Evolutionary conservation across 2,888 invertebrate species (phyloP).

Genomic region (Latheticus oryzae): DNA sequence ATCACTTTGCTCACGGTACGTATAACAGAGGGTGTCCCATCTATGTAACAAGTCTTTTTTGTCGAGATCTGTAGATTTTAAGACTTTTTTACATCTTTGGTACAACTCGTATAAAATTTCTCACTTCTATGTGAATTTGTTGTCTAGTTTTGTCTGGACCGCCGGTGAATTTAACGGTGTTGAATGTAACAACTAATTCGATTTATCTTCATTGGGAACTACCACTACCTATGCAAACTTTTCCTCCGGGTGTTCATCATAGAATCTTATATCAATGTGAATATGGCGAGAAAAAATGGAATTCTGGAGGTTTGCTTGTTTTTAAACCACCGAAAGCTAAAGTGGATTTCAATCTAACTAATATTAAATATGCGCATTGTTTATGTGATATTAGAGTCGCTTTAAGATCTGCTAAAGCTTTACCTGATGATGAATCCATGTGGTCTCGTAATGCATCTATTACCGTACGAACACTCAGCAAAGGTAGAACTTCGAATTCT

Average conservation of each 20-base stretch:
- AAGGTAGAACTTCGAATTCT: constrained; percentile 48
- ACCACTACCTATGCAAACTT: constrained; percentile 65
- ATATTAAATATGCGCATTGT: constrained; percentile 74
- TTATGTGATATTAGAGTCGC: constrained; percentile 80
- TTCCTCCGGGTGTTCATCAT: constrained; percentile 67
- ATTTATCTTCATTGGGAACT: constrained; percentile 67
- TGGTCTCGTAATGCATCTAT: constrained; percentile 78
- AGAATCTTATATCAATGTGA: constrained; percentile 68
- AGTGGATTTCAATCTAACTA: constrained; percentile 65
- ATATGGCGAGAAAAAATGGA: constrained; percentile 66
- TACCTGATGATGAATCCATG: constrained; percentile 68
- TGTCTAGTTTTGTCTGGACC: constrained; percentile 63
- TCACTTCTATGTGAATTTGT: constrained; percentile 27
- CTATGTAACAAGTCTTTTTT: too few species aligned
- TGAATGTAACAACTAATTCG: constrained; percentile 66
- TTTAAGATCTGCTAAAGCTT: constrained; percentile 70
- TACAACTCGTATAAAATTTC: too few species aligned
- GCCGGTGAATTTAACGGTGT: constrained; percentile 65
- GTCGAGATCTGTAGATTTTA: too few species aligned
- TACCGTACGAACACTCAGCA: constrained; percentile 72
- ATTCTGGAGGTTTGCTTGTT: constrained; percentile 42
- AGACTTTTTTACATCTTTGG: too few species aligned
- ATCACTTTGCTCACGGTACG: constrained; percentile 70
- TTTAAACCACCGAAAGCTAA: constrained; percentile 38
- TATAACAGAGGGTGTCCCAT: too few species aligned